These are phyloP conservation scores for Chamaetylas fuelleborni DNA, from an alignment of 2,113 vertebrate genomes.

Conservation along the genomic window DNA sequence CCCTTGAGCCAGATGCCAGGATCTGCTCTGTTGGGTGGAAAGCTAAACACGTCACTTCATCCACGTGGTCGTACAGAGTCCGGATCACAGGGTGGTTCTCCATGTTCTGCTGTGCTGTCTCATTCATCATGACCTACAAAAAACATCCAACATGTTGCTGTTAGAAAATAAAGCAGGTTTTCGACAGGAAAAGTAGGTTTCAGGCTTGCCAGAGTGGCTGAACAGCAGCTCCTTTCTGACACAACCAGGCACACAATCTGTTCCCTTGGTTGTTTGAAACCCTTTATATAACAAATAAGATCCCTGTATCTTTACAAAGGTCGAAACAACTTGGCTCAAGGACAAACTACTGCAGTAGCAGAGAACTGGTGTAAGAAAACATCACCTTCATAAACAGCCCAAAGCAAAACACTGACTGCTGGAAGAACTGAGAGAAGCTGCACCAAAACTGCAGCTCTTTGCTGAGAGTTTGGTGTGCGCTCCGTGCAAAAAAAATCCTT, in stretches of 20 bases:
- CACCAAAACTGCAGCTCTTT: neutral
- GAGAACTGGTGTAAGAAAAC: neutral
- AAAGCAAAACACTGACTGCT: neutral
- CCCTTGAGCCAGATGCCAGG: conserved; percentile 93
- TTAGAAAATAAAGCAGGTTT: neutral
- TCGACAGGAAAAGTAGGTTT: neutral
- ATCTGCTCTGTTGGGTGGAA: conserved; percentile 98
- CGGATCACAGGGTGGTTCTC: conserved; percentile 98
- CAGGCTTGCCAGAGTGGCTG: neutral
- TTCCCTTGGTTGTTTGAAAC: neutral
- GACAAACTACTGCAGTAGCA: neutral
- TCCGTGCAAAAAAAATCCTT: neutral
- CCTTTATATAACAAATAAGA: neutral
- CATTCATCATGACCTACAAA: conserved; percentile 97
- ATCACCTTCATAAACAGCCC: neutral
- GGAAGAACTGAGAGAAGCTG: rapidly evolving
- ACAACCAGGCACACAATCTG: neutral
- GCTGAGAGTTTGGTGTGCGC: neutral
- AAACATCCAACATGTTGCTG: neutral
- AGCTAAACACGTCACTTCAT: conserved; percentile 94
- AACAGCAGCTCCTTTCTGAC: neutral
- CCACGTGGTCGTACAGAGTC: conserved; percentile 95
- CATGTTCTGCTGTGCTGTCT: conserved; percentile 99
- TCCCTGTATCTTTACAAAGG: neutral
- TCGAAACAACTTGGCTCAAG: neutral